Base-by-base conservation (phyloP, 2,888 invertebrate genomes). In the Drosophila mettleri region DNA sequence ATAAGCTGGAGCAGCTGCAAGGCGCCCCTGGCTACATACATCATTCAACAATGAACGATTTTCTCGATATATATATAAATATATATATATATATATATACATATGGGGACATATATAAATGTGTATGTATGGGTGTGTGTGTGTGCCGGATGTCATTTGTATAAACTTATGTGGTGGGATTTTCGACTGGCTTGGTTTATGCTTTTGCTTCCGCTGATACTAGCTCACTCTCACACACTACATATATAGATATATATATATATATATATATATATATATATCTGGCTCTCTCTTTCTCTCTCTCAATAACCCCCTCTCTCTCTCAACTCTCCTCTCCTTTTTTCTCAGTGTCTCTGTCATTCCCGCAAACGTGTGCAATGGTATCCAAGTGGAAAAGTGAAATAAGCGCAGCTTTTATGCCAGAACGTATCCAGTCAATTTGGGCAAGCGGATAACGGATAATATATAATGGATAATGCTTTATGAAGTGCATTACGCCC, bases 111-210 rank as follows among this genome's bases (percentile, higher is more conserved):
- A 2, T 7, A 2, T 22, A 24, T 41, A 20, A 41, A 12, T 34
- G 18, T 53, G 24, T 49, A 18, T 41, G n/a, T 62, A 22, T 41
- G 31, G 14, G 27, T 49, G 61, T 48, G 31, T 27, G 31, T 45
- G 34, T 53, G 45, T 45, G 33, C 69, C 80, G 86, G 81, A 86
- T 86, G 80, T 84, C 82, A 82, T 86, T 86, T 83, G 86, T 77
- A 74, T 86, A 72, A 83, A 72, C 77, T 77, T 74, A 74, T 80
- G 72, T 83, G 71, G 61, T 63, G 62, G 58, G 61, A 72, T 69
- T 86, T 83, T 77, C 68, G 41, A 59, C 61, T 48, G 63, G 65
- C 70, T 66, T 73, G 69, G 36, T 64, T 45, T 62, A 38, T 38
- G 31, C 34, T 53, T 53, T 62, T 22, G 16, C 45, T 27, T 39